Conservation (phyloP, 2,797 vertebrate genomes). For the Notamacropus eugenii region DNA sequence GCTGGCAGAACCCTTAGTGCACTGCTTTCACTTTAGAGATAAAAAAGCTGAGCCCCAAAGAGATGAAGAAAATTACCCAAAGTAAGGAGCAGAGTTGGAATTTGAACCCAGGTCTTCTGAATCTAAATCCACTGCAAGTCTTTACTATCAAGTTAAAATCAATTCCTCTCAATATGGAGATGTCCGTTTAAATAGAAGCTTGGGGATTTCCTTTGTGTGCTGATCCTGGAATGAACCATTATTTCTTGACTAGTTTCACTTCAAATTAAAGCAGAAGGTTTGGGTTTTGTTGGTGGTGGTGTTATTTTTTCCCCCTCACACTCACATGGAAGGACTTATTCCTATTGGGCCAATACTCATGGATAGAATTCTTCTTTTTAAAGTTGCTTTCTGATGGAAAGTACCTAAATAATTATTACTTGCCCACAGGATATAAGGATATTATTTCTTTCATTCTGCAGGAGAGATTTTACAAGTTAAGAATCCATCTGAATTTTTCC, state of each 20-base stretch:
- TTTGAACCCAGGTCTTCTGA: background rate
- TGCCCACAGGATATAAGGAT: background rate
- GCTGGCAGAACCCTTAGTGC: background rate
- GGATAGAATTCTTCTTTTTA: background rate
- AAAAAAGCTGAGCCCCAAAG: background rate
- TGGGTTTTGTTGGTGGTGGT: background rate
- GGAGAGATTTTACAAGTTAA: background rate
- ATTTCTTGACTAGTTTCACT: background rate
- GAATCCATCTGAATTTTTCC: background rate
- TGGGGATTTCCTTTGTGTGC: background rate
- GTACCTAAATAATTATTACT: background rate
- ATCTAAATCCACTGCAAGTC: background rate
- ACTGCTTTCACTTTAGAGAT: background rate
- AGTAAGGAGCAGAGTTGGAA: background rate
- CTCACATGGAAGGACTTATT: background rate
- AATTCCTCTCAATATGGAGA: background rate
- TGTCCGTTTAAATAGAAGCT: background rate
- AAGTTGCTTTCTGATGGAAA: background rate
- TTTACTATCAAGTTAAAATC: background rate
- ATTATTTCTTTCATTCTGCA: background rate
- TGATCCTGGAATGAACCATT: background rate
- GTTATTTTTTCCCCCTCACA: background rate
- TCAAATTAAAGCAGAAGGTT: background rate
- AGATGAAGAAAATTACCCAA: background rate
- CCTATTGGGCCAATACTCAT: background rate